Percentiles rank a stretch among this genome's conserved stretches.
Evolutionary conservation across 1,140 invertebrate species (phyloP).

Genomic region (Nilaparvata lugens): DNA sequence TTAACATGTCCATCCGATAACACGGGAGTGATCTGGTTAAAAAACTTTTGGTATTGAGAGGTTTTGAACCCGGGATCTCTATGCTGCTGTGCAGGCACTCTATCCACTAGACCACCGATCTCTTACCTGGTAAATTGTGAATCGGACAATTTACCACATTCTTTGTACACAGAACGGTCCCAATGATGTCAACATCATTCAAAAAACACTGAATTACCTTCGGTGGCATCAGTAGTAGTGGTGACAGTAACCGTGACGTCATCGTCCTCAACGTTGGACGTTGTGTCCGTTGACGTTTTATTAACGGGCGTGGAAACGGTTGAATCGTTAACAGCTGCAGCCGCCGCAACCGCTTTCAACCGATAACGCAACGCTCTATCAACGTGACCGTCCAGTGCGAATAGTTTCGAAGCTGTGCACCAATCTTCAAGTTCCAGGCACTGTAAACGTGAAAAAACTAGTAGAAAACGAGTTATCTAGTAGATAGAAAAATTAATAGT

Average conservation of each 20-base stretch:
- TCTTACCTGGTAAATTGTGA: too few species aligned
- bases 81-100: too few species aligned
- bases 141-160: too few species aligned
- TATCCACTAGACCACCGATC: too few species aligned
- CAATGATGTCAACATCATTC: not conserved
- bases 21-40: too few species aligned
- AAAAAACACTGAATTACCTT: not conserved
- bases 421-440: constrained; percentile 38
- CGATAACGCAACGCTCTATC: constrained; percentile 36
- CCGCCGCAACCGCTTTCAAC: constrained; percentile 32
- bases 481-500: not conserved
- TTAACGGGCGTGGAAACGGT: not conserved
- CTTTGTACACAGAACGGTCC: too few species aligned
- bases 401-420: constrained; percentile 34
- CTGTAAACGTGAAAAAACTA: constrained; percentile 16
- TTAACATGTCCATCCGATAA: too few species aligned
- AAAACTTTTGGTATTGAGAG: too few species aligned
- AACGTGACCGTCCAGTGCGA: constrained; percentile 35
- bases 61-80: too few species aligned
- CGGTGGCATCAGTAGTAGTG: not conserved
- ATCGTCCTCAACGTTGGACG: not conserved
- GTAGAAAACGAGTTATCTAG: not conserved
- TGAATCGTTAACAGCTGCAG: not conserved
- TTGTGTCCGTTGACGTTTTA: not conserved
- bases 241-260: not conserved